A percentile compares a stretch with the other conserved stretches of the same genome.
phyloP scores from a whole-genome alignment of 1,140 invertebrate species.

The Chelonus insularis region DNA sequence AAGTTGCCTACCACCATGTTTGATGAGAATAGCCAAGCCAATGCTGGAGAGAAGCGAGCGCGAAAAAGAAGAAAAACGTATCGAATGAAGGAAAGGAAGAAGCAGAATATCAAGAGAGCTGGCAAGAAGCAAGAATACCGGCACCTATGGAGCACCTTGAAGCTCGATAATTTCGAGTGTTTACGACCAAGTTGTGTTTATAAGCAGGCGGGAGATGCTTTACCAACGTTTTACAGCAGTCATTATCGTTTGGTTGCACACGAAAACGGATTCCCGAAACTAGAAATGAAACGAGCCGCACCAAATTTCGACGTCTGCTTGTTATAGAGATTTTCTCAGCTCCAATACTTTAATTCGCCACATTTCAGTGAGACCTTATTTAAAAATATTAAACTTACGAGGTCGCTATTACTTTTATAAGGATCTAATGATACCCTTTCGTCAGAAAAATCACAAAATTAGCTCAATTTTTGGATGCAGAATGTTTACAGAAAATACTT shows the following conservation, averaged over 20 bases:
- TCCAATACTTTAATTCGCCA: too few relatives aligned
- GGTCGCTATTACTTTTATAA: too few relatives aligned
- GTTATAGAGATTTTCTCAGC: neutral
- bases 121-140: constrained; percentile 6
- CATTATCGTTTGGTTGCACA: constrained; percentile 32
- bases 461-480: too few relatives aligned
- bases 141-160: constrained; percentile 20
- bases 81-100: neutral
- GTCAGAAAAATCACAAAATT: too few relatives aligned
- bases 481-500: too few relatives aligned
- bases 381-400: too few relatives aligned
- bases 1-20: neutral
- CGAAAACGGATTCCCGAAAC: constrained; percentile 38
- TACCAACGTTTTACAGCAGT: constrained; percentile 34
- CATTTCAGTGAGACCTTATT: too few relatives aligned
- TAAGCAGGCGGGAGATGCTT: constrained; percentile 35
- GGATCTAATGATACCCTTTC: too few relatives aligned
- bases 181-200: constrained; percentile 38
- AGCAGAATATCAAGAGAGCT: constrained; percentile 10
- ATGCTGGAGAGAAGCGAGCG: neutral
- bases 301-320: neutral
- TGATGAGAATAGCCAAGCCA: neutral
- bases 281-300: constrained; percentile 35
- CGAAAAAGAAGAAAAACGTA: neutral
- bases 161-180: constrained; percentile 41